Evolutionary conservation across 2,797 vertebrate species (phyloP), one percentile per base, ranked within the genome.

Genomic region (Clamator glandarius): DNA sequence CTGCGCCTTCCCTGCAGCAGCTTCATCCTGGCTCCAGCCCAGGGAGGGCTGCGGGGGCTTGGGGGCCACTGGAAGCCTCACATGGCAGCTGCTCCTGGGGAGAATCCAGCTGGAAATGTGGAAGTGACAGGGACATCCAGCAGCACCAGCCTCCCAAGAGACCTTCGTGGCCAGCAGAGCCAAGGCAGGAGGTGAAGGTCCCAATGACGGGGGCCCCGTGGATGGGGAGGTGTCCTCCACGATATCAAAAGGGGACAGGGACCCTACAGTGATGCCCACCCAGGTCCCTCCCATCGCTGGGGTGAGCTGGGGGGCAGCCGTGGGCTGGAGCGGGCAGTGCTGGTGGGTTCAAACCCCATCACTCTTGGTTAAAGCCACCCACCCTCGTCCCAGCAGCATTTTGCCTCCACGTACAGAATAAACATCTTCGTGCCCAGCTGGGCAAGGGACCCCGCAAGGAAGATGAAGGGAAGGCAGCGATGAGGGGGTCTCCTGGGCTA

Each of bases 301-400:
- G 35, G 44, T 3, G 25, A 46, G 21, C 3, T 1, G 5, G 4
- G 28, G 19, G 8, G 7, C 64, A 72, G 36, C 66, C 36, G 63
- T 5, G 8, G 69, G 39, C 69, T 55, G 52, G 39, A 73, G 52
- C 14, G 15, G 51, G 42, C 42, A 36, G 42, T 7, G 2, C 26
- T 63, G 66, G 8, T 0, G 0, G 80, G 29, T n/a, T 66, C 5
- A 6, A 64, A 63, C 39, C 66, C 42, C 0, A 0, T 29, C 42
- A 48, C 62, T 87, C 52, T 26, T 9, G 12, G 33, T 2, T 2
- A 7, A 66, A 51, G 62, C 25, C 3, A 4, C 50, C 4, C 0
- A 8, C 48, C 9, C 72, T 76, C 80, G 70, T 16, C 62, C 58
- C 4, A 8, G 16, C 5, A 51, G 51, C 0, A 0, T 52, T 80